Percentiles rank a stretch among this genome's conserved stretches.
These are phyloP conservation scores for Arrhopalites spinosus DNA, from an alignment of 2,888 invertebrate species.

Conservation along the genomic window DNA sequence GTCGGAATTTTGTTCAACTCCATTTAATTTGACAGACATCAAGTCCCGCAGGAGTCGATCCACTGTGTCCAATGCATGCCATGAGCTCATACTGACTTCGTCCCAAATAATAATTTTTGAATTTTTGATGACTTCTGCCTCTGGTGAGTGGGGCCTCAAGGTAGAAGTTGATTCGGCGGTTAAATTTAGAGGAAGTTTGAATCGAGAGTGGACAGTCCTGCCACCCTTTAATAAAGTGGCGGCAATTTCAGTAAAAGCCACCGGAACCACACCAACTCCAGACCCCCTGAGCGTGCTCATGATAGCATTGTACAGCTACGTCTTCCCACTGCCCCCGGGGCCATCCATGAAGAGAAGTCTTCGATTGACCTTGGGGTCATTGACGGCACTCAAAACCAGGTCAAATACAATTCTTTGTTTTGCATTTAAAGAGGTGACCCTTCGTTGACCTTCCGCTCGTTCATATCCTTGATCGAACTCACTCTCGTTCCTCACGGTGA, in stretches of 20 bases:
- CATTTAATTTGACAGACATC: background rate
- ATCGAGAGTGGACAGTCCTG: slow-evolving; percentile 56
- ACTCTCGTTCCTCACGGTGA: too few relatives aligned
- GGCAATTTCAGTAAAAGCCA: slow-evolving; percentile 53
- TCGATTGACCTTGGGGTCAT: background rate
- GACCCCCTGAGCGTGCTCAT: background rate
- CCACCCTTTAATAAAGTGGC: slow-evolving; percentile 52
- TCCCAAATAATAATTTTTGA: slow-evolving; percentile 56
- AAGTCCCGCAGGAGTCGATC: slow-evolving; percentile 48
- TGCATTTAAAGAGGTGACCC: too few relatives aligned
- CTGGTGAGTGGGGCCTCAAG: slow-evolving; percentile 34
- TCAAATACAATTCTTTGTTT: too few relatives aligned
- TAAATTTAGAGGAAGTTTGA: slow-evolving; percentile 49
- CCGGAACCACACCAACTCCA: background rate
- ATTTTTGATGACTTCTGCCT: slow-evolving; percentile 39
- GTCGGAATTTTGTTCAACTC: too few relatives aligned
- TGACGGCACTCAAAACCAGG: too few relatives aligned
- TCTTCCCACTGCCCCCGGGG: slow-evolving; percentile 59
- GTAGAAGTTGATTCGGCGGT: slow-evolving; percentile 38
- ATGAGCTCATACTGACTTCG: slow-evolving; percentile 56
- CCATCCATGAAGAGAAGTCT: slow-evolving; percentile 57
- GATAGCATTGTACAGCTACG: slow-evolving; percentile 17
- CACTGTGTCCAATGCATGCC: slow-evolving; percentile 49
- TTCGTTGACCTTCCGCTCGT: too few relatives aligned
- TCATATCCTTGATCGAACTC: too few relatives aligned